phyloP scores from a whole-genome alignment of 2,888 invertebrate species.

The Magallana nippona region DNA sequence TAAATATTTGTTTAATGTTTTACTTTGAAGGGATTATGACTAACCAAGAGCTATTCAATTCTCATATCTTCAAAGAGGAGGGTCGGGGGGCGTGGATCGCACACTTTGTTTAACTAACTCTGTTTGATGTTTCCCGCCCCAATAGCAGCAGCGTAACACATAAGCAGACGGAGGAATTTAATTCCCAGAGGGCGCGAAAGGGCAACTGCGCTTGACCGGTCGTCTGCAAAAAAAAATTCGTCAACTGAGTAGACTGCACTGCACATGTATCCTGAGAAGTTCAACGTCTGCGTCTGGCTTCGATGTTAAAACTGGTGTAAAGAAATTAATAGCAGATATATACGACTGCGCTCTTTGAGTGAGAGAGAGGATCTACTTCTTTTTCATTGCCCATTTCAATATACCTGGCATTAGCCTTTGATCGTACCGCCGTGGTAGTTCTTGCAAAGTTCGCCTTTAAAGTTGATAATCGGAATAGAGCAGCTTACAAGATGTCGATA shows the following conservation, averaged over 20 bases:
- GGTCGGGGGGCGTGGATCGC: constrained; percentile 51
- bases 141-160: constrained; percentile 49
- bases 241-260: not conserved
- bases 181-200: constrained; percentile 28
- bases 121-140: constrained; percentile 60
- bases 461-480: constrained; percentile 23
- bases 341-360: not conserved
- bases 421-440: constrained; percentile 33
- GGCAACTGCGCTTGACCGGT: constrained; percentile 13
- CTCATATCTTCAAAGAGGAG: constrained; percentile 54
- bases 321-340: not conserved
- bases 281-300: not conserved
- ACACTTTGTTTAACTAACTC: constrained; percentile 54
- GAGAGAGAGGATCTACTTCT: constrained; percentile 4
- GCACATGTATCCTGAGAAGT: too few relatives aligned
- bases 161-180: constrained; percentile 46
- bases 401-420: constrained; percentile 22
- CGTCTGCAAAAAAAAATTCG: not conserved
- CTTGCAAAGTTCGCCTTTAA: constrained; percentile 30
- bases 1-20: constrained; percentile 36
- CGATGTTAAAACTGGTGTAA: not conserved
- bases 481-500: constrained; percentile 31
- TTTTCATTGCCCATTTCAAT: constrained; percentile 27
- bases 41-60: constrained; percentile 49
- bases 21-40: constrained; percentile 45